Conservation (phyloP, 2,113 vertebrate genomes). For the Syrrhaptes paradoxus region DNA sequence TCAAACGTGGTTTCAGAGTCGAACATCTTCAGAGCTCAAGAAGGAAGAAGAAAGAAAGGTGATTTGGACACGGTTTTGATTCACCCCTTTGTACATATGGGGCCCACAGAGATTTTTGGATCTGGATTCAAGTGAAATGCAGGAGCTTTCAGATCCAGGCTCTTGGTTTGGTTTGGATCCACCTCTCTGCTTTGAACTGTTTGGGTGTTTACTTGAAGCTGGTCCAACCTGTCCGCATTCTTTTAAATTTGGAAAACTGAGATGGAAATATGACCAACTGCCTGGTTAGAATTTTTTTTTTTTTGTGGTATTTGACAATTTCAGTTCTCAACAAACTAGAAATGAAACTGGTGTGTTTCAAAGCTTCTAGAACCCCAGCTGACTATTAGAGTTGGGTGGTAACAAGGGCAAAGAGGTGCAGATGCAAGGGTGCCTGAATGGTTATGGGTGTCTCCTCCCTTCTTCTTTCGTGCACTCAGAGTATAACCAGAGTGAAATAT, state of each 20-base stretch:
- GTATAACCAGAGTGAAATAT: background rate
- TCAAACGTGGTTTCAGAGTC: background rate
- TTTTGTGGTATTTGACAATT: background rate
- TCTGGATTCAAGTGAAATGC: background rate
- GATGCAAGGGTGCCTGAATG: background rate
- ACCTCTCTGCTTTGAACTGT: conserved; percentile 8
- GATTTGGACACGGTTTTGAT: background rate
- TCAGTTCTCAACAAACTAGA: background rate
- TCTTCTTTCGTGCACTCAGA: background rate
- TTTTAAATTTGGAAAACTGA: background rate
- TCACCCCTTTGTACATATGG: background rate
- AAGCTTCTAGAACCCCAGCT: background rate
- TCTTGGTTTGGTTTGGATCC: conserved; percentile 14
- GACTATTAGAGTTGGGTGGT: background rate
- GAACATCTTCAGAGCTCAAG: background rate
- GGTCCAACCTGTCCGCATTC: background rate
- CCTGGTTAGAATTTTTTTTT: background rate
- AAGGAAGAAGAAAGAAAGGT: background rate
- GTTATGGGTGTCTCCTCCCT: background rate
- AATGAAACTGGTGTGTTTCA: background rate
- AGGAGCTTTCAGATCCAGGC: background rate
- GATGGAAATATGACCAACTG: background rate
- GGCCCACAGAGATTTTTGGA: background rate
- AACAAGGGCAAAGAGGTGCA: background rate
- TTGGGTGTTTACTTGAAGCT: conserved; percentile 12